phyloP scores from a whole-genome alignment of 1,140 invertebrate species.

The Diachasma alloeum region DNA sequence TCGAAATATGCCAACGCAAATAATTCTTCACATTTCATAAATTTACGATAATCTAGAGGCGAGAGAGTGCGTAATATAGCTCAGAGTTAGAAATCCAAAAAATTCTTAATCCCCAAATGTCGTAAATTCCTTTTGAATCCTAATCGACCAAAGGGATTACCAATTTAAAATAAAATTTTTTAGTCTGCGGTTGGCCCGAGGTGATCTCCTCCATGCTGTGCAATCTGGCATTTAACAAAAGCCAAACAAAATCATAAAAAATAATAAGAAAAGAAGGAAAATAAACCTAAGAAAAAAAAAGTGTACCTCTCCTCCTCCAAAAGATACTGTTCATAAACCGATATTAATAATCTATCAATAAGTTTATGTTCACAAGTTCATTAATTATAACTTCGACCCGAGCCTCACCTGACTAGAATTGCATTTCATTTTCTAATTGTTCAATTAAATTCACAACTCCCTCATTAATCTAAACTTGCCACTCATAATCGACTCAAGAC shows the following conservation, averaged over 20 bases:
- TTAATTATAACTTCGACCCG: constrained; percentile 30
- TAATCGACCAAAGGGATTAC: not conserved
- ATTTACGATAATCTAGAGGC: not conserved
- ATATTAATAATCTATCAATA: not conserved
- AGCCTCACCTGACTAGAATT: constrained; percentile 61
- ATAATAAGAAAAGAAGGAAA: not conserved
- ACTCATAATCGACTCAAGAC: constrained; percentile 48
- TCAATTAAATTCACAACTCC: constrained; percentile 16
- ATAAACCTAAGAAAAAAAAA: not conserved
- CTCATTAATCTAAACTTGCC: constrained; percentile 47
- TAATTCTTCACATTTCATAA: not conserved
- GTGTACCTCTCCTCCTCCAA: not conserved
- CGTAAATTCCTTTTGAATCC: not conserved
- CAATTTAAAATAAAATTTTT: not conserved
- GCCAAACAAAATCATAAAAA: not conserved
- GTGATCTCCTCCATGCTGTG: not conserved
- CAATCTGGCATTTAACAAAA: no score
- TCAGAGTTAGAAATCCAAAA: not conserved
- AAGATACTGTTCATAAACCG: not conserved
- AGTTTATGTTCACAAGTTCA: not conserved
- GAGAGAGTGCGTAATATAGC: not conserved
- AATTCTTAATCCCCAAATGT: not conserved
- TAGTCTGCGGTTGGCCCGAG: constrained; percentile 18
- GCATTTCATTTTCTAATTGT: constrained; percentile 39
- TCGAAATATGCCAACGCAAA: no score